Percentiles rank a stretch among this genome's conserved stretches.
These are phyloP conservation scores for Callinectes sapidus DNA, from an alignment of 2,888 invertebrate species.

Conservation along the genomic window DNA sequence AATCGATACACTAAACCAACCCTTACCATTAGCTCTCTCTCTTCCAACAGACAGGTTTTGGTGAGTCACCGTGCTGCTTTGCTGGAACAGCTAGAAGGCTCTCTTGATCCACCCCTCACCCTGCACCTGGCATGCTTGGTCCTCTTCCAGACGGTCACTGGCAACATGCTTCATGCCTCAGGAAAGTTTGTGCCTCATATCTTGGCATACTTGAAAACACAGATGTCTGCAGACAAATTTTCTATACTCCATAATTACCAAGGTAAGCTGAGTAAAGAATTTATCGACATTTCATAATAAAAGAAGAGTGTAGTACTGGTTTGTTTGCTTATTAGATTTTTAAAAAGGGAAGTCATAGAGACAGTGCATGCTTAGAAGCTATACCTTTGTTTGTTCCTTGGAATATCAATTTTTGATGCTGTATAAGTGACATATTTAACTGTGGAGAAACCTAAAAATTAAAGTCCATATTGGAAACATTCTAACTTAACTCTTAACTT, in stretches of 20 bases:
- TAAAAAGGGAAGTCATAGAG: not conserved
- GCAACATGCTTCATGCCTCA: slow-evolving; percentile 90
- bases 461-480: not conserved
- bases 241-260: slow-evolving; percentile 84
- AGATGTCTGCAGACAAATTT: slow-evolving; percentile 83
- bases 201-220: slow-evolving; percentile 83
- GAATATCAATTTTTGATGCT: too few relatives aligned
- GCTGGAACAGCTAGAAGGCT: slow-evolving; percentile 84
- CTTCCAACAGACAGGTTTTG: slow-evolving; percentile 81
- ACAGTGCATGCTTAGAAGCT: too few relatives aligned
- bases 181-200: slow-evolving; percentile 93
- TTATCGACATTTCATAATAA: not conserved
- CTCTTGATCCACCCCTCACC: slow-evolving; percentile 86
- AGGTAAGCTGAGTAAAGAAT: slow-evolving; percentile 79
- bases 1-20: too few relatives aligned
- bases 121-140: slow-evolving; percentile 87
- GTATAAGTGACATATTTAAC: not conserved
- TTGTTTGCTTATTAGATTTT: not conserved
- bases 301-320: not conserved
- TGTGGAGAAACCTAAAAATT: not conserved
- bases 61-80: slow-evolving; percentile 88
- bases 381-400: too few relatives aligned
- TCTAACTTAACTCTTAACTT: too few relatives aligned
- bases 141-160: slow-evolving; percentile 87
- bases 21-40: not conserved